Evolutionary conservation across 1,140 invertebrate genomes (phyloP).

Genomic region (Drosophila ironensis): DNA sequence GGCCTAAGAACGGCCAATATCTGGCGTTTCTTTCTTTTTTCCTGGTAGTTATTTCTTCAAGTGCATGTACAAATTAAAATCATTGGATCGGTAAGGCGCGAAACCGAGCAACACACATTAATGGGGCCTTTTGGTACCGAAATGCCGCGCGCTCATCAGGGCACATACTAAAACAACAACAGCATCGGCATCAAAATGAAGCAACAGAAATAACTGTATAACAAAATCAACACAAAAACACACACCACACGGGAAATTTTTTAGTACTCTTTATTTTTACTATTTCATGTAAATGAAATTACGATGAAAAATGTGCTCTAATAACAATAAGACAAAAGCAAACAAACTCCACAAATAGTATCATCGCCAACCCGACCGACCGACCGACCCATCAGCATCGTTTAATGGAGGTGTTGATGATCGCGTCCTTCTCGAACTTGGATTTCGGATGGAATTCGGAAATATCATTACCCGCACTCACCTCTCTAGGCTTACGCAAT

Average conservation of each 20-base stretch:
- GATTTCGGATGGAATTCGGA: too few relatives aligned
- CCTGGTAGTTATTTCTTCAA: too few relatives aligned
- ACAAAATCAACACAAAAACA: not conserved
- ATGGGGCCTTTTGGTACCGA: constrained; percentile 60
- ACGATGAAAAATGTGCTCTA: constrained; percentile 77
- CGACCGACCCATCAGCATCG: too few relatives aligned
- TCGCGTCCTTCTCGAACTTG: too few relatives aligned
- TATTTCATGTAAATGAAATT: constrained; percentile 77
- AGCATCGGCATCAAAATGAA: not conserved
- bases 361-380: constrained; percentile 11
- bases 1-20: too few relatives aligned
- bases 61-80: constrained; percentile 19
- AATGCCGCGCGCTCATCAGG: constrained; percentile 65
- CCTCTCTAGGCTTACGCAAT: too few relatives aligned
- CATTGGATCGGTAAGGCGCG: constrained; percentile 48
- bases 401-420: too few relatives aligned
- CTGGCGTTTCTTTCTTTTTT: not conserved
- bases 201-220: not conserved
- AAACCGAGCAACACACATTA: constrained; percentile 59
- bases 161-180: constrained; percentile 44
- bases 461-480: too few relatives aligned
- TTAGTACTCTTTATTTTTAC: constrained; percentile 71
- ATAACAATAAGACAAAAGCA: constrained; percentile 78
- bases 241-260: constrained; percentile 42
- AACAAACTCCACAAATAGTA: constrained; percentile 58